These are phyloP conservation scores for Parasteatoda lunata DNA, from an alignment of 2,888 invertebrate species.

Conservation along the genomic window DNA sequence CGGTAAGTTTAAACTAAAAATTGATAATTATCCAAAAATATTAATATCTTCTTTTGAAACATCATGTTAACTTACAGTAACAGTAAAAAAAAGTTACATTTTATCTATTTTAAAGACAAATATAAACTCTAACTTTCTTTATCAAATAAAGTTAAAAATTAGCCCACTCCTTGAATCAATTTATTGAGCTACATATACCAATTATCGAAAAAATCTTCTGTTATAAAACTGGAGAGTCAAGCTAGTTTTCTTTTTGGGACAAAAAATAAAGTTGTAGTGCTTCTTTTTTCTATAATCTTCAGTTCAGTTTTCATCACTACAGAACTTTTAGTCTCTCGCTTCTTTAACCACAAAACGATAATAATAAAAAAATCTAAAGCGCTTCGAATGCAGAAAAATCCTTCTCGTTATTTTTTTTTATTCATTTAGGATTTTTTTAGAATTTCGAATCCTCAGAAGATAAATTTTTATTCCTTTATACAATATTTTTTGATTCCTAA, in stretches of 20 bases:
- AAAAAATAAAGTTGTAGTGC: slow-evolving; percentile 25
- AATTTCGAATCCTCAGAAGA: slow-evolving; percentile 50
- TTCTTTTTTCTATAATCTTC: slow-evolving; percentile 53
- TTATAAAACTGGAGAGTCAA: background rate
- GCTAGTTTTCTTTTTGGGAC: background rate
- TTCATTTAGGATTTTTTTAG: slow-evolving; percentile 11
- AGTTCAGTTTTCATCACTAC: slow-evolving; percentile 56
- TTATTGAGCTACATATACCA: too few relatives aligned
- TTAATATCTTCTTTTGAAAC: too few relatives aligned
- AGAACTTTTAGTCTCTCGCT: slow-evolving; percentile 52
- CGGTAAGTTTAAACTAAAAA: too few relatives aligned
- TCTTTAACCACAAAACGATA: slow-evolving; percentile 49
- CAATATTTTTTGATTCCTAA: slow-evolving; percentile 30
- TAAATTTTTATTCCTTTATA: slow-evolving; percentile 31
- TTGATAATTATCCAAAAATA: too few relatives aligned
- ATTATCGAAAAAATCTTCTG: too few relatives aligned
- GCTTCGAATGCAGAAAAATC: slow-evolving; percentile 18
- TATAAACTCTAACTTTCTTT: too few relatives aligned
- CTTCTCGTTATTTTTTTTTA: slow-evolving; percentile 3
- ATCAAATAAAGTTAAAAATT: too few relatives aligned
- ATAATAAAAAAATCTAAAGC: slow-evolving; percentile 33
- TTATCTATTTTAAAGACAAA: too few relatives aligned
- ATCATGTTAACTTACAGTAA: too few relatives aligned
- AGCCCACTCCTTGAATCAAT: too few relatives aligned
- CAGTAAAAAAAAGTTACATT: too few relatives aligned